Evolutionary conservation across 2,888 invertebrate genomes (phyloP), one percentile per base, ranked within the genome.

Genomic region (Calliphora vomitoria): DNA sequence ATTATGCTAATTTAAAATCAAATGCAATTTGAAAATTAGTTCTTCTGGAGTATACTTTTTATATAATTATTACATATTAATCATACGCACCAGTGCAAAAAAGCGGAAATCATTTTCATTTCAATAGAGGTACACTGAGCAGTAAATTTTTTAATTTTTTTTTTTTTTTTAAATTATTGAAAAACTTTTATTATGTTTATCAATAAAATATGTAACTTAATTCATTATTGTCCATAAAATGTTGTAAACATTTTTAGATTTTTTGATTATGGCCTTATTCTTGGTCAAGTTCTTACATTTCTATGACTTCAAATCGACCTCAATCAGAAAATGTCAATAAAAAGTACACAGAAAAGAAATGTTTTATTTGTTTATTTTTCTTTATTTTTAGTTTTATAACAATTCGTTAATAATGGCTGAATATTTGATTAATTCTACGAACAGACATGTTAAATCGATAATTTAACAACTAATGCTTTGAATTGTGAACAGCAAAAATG

Each of bases 201-300:
- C 13, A 11, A 78, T 55, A 38, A 66, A 55, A 41, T 25, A 60
- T 25, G 20, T 60, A 53, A 18, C 1, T 58, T 58, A 58, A 20
- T 62, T 62, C 31, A 15, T 78, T 78, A 47, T 58, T 38, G 31
- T 69, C 50, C 20, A 20, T 44, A 60, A 60, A 69, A 80, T 50
- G 4, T 50, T 50, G 20, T 50, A 66, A 62, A 80, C 53, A 75
- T 80, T 69, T 80, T 81, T 35, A 55, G 18, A 38, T 72, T 75
- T 83, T 58, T 84, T 87, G 74, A 81, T 72, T 68, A 58, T 87
- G 87, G 82, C 79, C 78, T 82, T 87, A 82, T 85, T 87, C 79
- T 87, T 85, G 87, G 87, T 87, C 87, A 87, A 87, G 87, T 87
- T 87, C 82, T 85, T 75, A 79, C 82, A 87, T 47, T 85, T 82